These are phyloP conservation scores for Neoascia interrupta DNA, from an alignment of 2,888 invertebrate genomes.

Conservation along the genomic window DNA sequence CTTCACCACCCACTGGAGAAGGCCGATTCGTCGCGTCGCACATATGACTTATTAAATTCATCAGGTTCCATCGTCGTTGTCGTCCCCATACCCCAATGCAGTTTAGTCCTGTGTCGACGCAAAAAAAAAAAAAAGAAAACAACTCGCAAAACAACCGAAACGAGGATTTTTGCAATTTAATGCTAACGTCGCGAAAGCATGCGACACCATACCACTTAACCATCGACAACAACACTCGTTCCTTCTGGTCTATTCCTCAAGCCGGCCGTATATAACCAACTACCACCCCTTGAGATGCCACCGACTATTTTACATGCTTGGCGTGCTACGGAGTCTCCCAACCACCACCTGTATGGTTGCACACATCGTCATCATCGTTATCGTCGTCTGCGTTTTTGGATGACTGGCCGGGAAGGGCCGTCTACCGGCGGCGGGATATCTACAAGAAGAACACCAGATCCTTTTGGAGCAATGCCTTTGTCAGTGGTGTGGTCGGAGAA, in stretches of 20 bases:
- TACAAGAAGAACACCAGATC: constrained; percentile 43
- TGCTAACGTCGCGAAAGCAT: constrained; percentile 64
- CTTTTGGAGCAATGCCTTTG: constrained; percentile 28
- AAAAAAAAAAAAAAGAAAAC: constrained; percentile 11
- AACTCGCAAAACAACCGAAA: constrained; percentile 37
- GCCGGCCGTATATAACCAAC: constrained; percentile 28
- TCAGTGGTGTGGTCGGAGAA: too few species aligned
- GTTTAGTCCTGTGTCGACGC: background rate
- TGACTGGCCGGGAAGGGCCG: constrained; percentile 32
- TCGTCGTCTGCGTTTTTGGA: constrained; percentile 23
- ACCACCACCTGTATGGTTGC: constrained; percentile 19
- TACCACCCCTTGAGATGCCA: constrained; percentile 50
- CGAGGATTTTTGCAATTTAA: constrained; percentile 61
- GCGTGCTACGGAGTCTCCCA: background rate
- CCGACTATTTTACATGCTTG: background rate
- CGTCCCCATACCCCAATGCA: background rate
- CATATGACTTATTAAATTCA: constrained; percentile 48
- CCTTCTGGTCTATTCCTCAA: constrained; percentile 20
- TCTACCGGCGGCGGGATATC: constrained; percentile 25
- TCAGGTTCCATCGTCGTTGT: constrained; percentile 20
- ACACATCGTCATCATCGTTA: constrained; percentile 11
- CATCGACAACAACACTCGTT: constrained; percentile 7
- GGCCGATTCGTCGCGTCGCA: constrained; percentile 12
- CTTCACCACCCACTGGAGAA: background rate
- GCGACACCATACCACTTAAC: constrained; percentile 58